Conservation (phyloP, 1,140 invertebrate genomes). For the Potamilus streckersoni region DNA sequence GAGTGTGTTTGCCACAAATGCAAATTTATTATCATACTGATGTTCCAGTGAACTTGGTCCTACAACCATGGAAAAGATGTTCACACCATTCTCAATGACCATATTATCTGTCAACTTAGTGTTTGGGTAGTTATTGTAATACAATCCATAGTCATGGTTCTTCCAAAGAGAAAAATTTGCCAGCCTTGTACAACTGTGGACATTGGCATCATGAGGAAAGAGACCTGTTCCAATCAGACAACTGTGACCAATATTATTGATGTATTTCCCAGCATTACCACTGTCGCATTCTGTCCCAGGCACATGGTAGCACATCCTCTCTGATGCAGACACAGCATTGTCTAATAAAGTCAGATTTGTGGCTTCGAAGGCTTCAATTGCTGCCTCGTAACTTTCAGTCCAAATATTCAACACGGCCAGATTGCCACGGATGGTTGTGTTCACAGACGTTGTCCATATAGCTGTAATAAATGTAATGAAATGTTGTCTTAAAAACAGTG, state of each 20-base stretch:
- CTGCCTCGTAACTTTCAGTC: conserved; percentile 29
- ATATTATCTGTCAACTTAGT: conserved; percentile 24
- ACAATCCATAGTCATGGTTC: conserved; percentile 53
- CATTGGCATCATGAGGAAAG: conserved; percentile 23
- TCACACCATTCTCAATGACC: conserved; percentile 44
- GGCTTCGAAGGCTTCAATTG: conserved; percentile 40
- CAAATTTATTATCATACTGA: neutral
- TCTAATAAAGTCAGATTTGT: conserved; percentile 35
- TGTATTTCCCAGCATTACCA: conserved; percentile 24
- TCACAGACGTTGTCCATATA: too few relatives aligned
- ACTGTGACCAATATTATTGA: conserved; percentile 35
- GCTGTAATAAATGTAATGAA: too few relatives aligned
- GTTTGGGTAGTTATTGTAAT: conserved; percentile 33
- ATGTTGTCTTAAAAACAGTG: too few relatives aligned
- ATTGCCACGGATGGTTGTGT: too few relatives aligned
- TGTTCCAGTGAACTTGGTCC: conserved; percentile 39
- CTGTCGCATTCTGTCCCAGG: conserved; percentile 1
- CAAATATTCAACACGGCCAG: too few relatives aligned
- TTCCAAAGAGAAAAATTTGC: conserved; percentile 48
- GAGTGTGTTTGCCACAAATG: too few relatives aligned
- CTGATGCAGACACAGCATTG: conserved; percentile 54
- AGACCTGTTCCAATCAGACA: conserved; percentile 30
- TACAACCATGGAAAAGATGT: conserved; percentile 40
- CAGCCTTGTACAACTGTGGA: conserved; percentile 25
- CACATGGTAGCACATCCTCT: conserved; percentile 46